Evolutionary conservation across 2,113 vertebrate species (phyloP).

Genomic region (Rynchops niger): DNA sequence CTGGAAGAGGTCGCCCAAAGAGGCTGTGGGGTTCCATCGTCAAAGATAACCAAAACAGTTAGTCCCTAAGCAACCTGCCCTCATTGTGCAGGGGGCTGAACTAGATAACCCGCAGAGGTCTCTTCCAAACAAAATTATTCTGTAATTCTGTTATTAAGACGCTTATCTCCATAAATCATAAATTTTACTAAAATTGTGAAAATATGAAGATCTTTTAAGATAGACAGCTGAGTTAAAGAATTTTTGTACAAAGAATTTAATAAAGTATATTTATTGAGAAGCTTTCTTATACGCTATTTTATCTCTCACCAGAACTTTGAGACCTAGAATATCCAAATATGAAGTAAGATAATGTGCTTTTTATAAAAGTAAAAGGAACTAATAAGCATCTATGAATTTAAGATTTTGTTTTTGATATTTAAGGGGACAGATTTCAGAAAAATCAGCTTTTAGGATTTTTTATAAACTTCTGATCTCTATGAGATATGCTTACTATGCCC

Average conservation of each 20-base stretch:
- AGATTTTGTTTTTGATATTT: background rate
- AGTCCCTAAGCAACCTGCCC: background rate
- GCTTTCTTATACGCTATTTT: background rate
- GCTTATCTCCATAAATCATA: slow-evolving; percentile 28
- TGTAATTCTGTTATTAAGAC: background rate
- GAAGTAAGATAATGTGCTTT: background rate
- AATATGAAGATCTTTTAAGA: background rate
- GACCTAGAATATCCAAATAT: slow-evolving; percentile 7
- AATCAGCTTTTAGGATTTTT: slow-evolving; percentile 42
- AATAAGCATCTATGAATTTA: slow-evolving; percentile 20
- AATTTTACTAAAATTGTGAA: slow-evolving; percentile 21
- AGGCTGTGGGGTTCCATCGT: background rate
- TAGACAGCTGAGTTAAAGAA: background rate
- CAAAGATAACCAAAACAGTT: background rate
- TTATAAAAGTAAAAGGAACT: slow-evolving; percentile 17
- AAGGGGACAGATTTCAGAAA: slow-evolving; percentile 25
- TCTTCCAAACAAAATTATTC: background rate
- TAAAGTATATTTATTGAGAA: background rate
- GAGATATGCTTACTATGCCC: background rate
- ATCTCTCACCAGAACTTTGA: slow-evolving; percentile 10
- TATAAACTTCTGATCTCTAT: background rate
- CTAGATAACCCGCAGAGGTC: background rate
- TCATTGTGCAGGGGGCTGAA: background rate
- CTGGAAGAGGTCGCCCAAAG: background rate
- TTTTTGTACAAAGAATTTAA: background rate